phyloP scores from a whole-genome alignment of 2,888 invertebrate genomes.

The Gymnocheta viridis region DNA sequence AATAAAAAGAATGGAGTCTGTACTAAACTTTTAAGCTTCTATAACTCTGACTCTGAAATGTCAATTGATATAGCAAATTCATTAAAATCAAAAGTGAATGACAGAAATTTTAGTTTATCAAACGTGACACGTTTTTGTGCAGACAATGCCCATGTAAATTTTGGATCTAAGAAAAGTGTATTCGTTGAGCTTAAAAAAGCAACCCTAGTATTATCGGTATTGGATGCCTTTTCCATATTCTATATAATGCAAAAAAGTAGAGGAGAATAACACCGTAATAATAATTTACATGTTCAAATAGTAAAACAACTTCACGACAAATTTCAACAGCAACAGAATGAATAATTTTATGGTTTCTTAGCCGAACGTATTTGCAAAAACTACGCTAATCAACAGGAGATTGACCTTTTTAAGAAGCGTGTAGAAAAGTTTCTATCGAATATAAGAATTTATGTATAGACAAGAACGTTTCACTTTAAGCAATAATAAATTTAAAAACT shows the following conservation, averaged over 20 bases:
- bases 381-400: slow-evolving; percentile 5
- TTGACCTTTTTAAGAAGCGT: slow-evolving; percentile 8
- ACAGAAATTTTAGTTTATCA: slow-evolving; percentile 11
- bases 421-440: no score
- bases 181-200: slow-evolving; percentile 57
- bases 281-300: slow-evolving; percentile 46
- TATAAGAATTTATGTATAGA: no score
- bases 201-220: slow-evolving; percentile 35
- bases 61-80: slow-evolving; percentile 40
- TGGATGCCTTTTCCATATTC: slow-evolving; percentile 35
- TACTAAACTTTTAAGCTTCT: slow-evolving; percentile 39
- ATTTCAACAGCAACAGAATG: slow-evolving; percentile 26
- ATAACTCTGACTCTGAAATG: slow-evolving; percentile 19
- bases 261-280: slow-evolving; percentile 26
- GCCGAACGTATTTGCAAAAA: slow-evolving; percentile 12
- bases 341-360: slow-evolving; percentile 33
- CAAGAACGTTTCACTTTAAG: no score
- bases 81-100: slow-evolving; percentile 33
- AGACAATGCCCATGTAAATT: slow-evolving; percentile 57
- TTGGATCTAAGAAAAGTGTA: slow-evolving; percentile 58
- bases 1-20: slow-evolving; percentile 7
- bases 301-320: slow-evolving; percentile 18
- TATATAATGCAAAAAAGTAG: slow-evolving; percentile 55
- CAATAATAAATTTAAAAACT: no score
- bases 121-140: slow-evolving; percentile 57